Evolutionary conservation across 2,113 vertebrate genomes (phyloP).

Genomic region (Corythoichthys haematopterus): DNA sequence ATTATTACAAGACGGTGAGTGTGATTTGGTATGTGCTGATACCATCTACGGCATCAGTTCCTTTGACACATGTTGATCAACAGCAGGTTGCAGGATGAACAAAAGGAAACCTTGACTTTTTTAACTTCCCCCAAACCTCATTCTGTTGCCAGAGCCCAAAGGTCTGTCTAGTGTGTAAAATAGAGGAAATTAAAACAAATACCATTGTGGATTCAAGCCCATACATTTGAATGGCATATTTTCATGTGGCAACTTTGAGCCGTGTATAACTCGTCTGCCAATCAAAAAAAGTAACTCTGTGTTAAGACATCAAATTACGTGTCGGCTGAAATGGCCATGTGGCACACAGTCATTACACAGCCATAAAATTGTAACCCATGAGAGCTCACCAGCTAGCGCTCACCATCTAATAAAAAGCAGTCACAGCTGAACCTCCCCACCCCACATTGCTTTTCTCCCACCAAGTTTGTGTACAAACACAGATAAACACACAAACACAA

Average conservation of each 20-base stretch:
- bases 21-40: slow-evolving; percentile 5
- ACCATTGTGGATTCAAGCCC: background rate
- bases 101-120: slow-evolving; percentile 22
- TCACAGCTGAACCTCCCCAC: slow-evolving; percentile 29
- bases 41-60: slow-evolving; percentile 13
- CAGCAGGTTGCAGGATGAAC: slow-evolving; percentile 4
- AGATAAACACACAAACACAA: slow-evolving; percentile 50
- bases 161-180: slow-evolving; percentile 13
- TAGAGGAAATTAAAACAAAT: background rate
- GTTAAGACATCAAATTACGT: background rate
- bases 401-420: slow-evolving; percentile 33
- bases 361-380: slow-evolving; percentile 24
- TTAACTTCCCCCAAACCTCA: slow-evolving; percentile 18
- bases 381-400: slow-evolving; percentile 27
- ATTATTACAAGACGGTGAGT: slow-evolving; percentile 21
- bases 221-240: background rate
- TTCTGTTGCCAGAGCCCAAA: slow-evolving; percentile 18
- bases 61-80: slow-evolving; percentile 1
- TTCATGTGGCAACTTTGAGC: background rate
- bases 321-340: background rate
- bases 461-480: slow-evolving; percentile 26
- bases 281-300: slow-evolving; percentile 17
- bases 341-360: slow-evolving; percentile 17
- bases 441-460: slow-evolving; percentile 34
- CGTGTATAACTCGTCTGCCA: slow-evolving; percentile 18